Evolutionary conservation across 2,113 vertebrate species (phyloP).

Genomic region (Cyanoramphus novaezelandiae): DNA sequence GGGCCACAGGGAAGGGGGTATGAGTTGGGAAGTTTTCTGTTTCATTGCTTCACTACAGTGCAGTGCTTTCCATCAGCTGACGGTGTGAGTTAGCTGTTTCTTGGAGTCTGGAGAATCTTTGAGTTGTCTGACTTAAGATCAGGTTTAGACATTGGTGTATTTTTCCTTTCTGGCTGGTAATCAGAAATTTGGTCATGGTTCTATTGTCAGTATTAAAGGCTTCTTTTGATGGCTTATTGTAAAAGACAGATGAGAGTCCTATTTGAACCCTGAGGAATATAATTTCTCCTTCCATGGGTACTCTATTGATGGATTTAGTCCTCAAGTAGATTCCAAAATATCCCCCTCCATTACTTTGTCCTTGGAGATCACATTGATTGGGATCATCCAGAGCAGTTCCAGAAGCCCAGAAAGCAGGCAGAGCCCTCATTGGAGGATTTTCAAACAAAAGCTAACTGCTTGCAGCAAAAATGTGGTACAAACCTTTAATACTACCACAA

Average conservation of each 20-base stretch:
- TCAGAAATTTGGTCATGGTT: neutral
- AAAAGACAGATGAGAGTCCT: neutral
- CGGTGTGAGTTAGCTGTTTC: accelerated
- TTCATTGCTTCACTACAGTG: accelerated
- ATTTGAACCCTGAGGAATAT: neutral
- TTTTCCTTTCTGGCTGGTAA: neutral
- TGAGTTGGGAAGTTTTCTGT: neutral
- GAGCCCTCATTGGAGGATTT: neutral
- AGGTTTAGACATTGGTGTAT: neutral
- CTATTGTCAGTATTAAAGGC: neutral
- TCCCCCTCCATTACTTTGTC: neutral
- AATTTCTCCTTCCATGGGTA: neutral
- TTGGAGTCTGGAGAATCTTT: neutral
- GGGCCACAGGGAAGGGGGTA: neutral
- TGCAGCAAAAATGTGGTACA: neutral
- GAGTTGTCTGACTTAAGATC: neutral
- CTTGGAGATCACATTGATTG: neutral
- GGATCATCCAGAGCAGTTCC: neutral
- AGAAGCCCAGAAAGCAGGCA: neutral
- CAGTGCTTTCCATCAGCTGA: neutral
- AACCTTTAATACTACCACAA: neutral
- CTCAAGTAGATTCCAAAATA: neutral
- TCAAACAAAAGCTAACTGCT: neutral
- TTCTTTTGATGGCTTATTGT: neutral
- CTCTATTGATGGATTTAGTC: neutral